Conservation (phyloP, 2,113 vertebrate species). For the Mirounga angustirostris region DNA sequence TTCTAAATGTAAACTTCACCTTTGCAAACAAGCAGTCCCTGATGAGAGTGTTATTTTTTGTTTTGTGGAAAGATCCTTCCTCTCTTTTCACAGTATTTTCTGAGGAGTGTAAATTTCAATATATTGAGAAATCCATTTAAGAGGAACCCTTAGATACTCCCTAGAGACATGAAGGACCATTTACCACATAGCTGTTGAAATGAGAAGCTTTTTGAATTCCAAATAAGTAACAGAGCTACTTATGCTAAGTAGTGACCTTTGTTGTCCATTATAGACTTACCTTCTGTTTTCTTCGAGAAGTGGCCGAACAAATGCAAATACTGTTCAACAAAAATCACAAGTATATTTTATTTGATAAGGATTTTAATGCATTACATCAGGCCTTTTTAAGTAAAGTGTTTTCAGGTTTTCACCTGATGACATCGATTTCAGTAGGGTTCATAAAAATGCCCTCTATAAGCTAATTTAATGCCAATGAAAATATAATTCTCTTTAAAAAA, state of each 20-base stretch:
- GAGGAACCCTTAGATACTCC: not conserved
- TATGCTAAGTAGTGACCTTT: slow-evolving; percentile 6
- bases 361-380: slow-evolving; percentile 14
- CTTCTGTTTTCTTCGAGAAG: slow-evolving; percentile 1
- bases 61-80: not conserved
- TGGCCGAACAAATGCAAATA: not conserved
- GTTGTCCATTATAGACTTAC: not conserved
- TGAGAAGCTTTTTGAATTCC: slow-evolving; percentile 10
- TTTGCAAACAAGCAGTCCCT: not conserved
- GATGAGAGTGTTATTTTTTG: not conserved
- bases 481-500: not conserved
- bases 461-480: slow-evolving; percentile 53
- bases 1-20: not conserved
- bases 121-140: not conserved
- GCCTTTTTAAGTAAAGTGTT: not conserved
- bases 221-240: not conserved
- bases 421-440: not conserved
- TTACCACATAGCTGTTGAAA: not conserved
- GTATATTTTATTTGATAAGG: not conserved
- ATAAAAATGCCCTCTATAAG: not conserved
- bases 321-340: not conserved
- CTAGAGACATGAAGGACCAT: not conserved
- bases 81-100: not conserved
- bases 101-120: not conserved
- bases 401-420: slow-evolving; percentile 26